Evolutionary conservation across 2,797 vertebrate species (phyloP), one percentile per base, ranked within the genome.

Genomic region (Cyprinodon diabolis): DNA sequence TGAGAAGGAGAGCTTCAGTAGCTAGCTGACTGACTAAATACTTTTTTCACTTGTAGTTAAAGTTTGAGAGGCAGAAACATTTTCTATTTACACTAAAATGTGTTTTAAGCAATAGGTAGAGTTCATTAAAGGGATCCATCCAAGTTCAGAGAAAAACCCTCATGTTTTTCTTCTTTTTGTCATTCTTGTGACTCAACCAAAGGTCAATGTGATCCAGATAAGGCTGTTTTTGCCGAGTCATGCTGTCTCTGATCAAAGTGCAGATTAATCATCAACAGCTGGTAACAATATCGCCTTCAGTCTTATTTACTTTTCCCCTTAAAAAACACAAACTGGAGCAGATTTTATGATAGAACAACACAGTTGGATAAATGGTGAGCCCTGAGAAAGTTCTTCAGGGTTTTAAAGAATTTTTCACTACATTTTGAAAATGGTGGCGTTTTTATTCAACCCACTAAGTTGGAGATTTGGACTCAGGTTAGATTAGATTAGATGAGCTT

Each of bases 121-220:
- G 15, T 51, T 55, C 0, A 49, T 37, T 13, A 63, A 66, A 21
- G 0, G 6, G 1, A 37, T n/a, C 60, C 37, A 45, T 69, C 68
- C 40, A n/a, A 6, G 5, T 23, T 68, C 54, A 68, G 10, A 76
- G 13, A 43, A 12, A 54, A 45, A 76, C 79, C 67, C 63, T 37
- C 25, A 79, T 81, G 19, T 23, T 35, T 15, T 1, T 51, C 7
- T 5, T 11, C 25, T 60, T 25, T 21, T 23, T 63, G 23, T 30
- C 56, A 6, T 12, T 14, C n/a, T 23, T 10, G 67, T 87, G 77
- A 66, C 68, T 72, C 51, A n/a, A 7, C 15, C 68, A 72, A 81
- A 82, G 86, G 88, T 40, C 57, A 86, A 23, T 54, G 66, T 58
- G 40, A 70, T 23, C 55, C 10, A 49, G 51, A 79, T 72, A 60